Base-by-base conservation (phyloP, 2,797 vertebrate species). In the Dromococcyx pavoninus region DNA sequence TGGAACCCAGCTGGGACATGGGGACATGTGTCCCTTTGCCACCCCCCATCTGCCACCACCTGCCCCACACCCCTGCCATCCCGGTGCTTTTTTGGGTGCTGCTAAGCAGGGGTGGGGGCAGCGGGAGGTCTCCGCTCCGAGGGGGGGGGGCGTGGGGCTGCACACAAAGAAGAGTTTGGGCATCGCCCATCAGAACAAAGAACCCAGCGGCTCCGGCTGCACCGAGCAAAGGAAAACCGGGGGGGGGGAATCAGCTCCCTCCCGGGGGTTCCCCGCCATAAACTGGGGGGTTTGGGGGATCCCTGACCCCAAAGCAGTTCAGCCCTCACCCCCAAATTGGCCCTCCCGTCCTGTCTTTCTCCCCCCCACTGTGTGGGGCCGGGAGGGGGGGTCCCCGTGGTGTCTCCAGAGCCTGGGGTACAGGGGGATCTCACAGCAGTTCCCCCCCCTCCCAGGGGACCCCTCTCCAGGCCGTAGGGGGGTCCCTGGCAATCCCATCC, bases 111-210 rank as follows among this genome's bases (percentile, higher is more conserved):
- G 41, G 30, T 21, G 61, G 65, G 33, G 44, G 64, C 58, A 37
- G 43, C 41, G 72, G 13, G 15, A 48, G 71, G 27, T 25, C 35
- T 35, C 14, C 0, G n/a, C 10, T 13, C 54, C n/a, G 41, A 5
- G 2, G 3, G n/a, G n/a, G n/a, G 4, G 35, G 21, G 16, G 14
- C 4, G 23, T 2, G 3, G n/a, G 66, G 27, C 51, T 77, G 65
- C 74, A 92, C 58, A 94, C 94, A 96, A 94, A 95, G 89, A 77
- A 23, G 7, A 76, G 43, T 76, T 57, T 21, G 84, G 69, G 91
- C 89, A 93, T 79, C 22, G 33, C 87, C 72, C 39, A 35, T 56
- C 43, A 32, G 84, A 95, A 95, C 91, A 95, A 95, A 94, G 91
- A 61, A 33, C 44, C 1, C 7, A n/a, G n/a, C n/a, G n/a, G n/a